Evolutionary conservation across 2,797 vertebrate genomes (phyloP).

Genomic region (Podarcis lilfordi): DNA sequence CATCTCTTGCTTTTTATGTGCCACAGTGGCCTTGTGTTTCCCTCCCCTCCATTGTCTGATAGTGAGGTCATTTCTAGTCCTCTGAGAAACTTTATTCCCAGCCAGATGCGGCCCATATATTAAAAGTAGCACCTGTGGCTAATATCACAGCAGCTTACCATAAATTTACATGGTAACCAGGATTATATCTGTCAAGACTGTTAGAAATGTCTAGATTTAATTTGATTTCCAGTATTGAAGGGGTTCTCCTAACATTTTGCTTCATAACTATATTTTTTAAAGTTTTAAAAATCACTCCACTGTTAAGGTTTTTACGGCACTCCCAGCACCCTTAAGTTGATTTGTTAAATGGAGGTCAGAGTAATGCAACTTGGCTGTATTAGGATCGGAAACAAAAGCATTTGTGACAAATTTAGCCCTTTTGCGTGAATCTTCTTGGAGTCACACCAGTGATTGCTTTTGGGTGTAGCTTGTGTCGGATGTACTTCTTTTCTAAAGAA

Average conservation of each 20-base stretch:
- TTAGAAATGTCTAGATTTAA: slow-evolving; percentile 86
- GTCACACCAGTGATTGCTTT: slow-evolving; percentile 82
- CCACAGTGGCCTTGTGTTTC: slow-evolving; percentile 74
- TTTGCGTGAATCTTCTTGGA: slow-evolving; percentile 78
- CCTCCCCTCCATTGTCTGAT: slow-evolving; percentile 81
- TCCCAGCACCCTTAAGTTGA: slow-evolving; percentile 84
- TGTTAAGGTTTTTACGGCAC: slow-evolving; percentile 83
- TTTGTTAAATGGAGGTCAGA: slow-evolving; percentile 84
- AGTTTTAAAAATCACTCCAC: slow-evolving; percentile 81
- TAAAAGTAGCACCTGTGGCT: slow-evolving; percentile 89
- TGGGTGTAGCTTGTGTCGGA: slow-evolving; percentile 80
- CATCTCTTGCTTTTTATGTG: slow-evolving; percentile 81
- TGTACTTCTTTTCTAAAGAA: slow-evolving; percentile 78
- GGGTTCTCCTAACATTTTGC: slow-evolving; percentile 80
- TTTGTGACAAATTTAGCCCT: slow-evolving; percentile 81
- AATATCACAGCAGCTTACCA: slow-evolving; percentile 87
- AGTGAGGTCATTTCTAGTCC: slow-evolving; percentile 86
- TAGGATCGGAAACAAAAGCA: slow-evolving; percentile 82
- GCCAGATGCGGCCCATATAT: slow-evolving; percentile 86
- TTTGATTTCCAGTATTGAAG: slow-evolving; percentile 87
- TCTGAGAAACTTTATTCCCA: slow-evolving; percentile 86
- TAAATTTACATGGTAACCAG: slow-evolving; percentile 89
- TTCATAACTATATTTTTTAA: slow-evolving; percentile 85
- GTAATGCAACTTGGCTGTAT: slow-evolving; percentile 76
- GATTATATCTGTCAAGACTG: slow-evolving; percentile 87